These are phyloP conservation scores for Galeopterus variegatus DNA, from an alignment of 2,113 vertebrate species.

Conservation along the genomic window DNA sequence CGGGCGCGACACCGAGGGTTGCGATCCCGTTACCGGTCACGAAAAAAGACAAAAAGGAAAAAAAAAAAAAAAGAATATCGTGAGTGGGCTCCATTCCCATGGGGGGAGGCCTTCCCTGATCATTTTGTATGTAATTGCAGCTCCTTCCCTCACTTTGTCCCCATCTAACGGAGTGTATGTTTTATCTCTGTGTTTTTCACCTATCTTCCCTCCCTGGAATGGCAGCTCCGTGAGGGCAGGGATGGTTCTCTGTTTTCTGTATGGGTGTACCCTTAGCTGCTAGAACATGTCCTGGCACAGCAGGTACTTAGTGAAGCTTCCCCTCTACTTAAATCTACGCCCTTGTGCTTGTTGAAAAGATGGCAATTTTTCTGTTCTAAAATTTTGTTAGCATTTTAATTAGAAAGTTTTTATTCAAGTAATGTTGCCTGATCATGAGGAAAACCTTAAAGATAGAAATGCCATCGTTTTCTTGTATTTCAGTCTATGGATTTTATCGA, in stretches of 20 bases:
- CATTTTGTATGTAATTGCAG: background rate
- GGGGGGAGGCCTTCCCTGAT: background rate
- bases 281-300: background rate
- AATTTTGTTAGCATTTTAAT: background rate
- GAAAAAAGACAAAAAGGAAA: no score
- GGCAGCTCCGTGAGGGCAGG: accelerated
- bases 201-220: accelerated
- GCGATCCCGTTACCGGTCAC: no score
- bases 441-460: background rate
- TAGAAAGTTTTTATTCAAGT: background rate
- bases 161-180: accelerated
- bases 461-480: no score
- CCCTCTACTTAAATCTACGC: background rate
- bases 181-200: accelerated
- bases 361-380: background rate
- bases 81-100: background rate
- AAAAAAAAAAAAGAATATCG: background rate
- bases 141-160: no score
- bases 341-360: background rate
- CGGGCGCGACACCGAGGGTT: no score
- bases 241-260: background rate
- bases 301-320: background rate
- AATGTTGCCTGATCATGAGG: background rate
- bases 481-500: background rate
- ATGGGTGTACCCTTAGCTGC: background rate